Conservation (phyloP, 2,113 vertebrate genomes). For the Conger conger region DNA sequence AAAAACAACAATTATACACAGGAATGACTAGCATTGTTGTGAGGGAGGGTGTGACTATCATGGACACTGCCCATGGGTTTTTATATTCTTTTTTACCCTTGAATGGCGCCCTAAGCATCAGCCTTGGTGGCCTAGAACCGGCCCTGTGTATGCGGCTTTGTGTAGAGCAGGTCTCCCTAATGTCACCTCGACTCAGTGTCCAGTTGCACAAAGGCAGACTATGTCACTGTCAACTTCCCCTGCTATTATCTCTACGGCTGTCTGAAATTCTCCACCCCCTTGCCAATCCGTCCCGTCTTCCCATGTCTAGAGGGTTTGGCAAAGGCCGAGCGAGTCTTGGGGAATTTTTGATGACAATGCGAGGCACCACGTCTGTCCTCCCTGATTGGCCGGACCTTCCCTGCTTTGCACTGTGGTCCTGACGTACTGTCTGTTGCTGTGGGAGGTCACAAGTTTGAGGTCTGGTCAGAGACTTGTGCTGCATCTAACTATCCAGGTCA, state of each 20-base stretch:
- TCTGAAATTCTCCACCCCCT: constrained; percentile 15
- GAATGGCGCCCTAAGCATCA: too few relatives aligned
- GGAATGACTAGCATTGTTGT: too few relatives aligned
- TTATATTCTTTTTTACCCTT: too few relatives aligned
- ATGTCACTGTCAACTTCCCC: constrained; percentile 40
- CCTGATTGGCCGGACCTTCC: constrained; percentile 23
- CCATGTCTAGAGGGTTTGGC: constrained; percentile 31
- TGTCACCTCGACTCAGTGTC: constrained; percentile 29
- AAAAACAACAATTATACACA: neutral
- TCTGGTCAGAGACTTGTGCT: neutral
- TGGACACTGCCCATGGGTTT: too few relatives aligned
- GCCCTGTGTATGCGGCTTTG: constrained; percentile 5
- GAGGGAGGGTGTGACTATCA: too few relatives aligned
- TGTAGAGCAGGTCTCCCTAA: constrained; percentile 22
- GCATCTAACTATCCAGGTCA: neutral
- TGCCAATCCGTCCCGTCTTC: constrained; percentile 25
- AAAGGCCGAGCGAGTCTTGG: constrained; percentile 12
- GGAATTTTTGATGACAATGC: constrained; percentile 27
- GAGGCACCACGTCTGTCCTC: constrained; percentile 6
- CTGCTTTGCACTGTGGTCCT: constrained; percentile 4
- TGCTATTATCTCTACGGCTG: constrained; percentile 33
- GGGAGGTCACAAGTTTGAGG: neutral
- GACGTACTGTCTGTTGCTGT: neutral
- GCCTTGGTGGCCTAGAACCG: too few relatives aligned
- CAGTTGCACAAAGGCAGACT: constrained; percentile 32